Percentiles rank a stretch among this genome's conserved stretches.
Evolutionary conservation across 2,888 invertebrate genomes (phyloP).

Genomic region (Volucella bombylans): DNA sequence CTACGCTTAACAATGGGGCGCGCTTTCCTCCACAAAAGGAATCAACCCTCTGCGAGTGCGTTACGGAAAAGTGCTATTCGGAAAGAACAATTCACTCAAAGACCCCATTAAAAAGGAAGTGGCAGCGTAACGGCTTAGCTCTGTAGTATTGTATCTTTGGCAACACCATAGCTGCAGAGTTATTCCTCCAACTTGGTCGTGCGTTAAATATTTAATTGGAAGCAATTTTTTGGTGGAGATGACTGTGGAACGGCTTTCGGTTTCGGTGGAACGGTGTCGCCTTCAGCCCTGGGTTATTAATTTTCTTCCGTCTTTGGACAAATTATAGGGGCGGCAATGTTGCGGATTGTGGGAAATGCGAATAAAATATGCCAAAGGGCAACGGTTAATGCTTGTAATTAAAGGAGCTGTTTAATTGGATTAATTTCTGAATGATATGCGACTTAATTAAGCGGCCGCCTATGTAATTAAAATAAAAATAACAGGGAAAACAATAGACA

Average conservation of each 20-base stretch:
- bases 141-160: too few relatives aligned
- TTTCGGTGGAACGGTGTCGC: conserved; percentile 6
- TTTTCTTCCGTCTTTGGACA: conserved; percentile 38
- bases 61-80: conserved; percentile 7
- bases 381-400: conserved; percentile 51
- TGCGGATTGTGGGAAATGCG: conserved; percentile 15
- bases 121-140: neutral
- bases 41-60: neutral
- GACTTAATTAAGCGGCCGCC: conserved; percentile 46
- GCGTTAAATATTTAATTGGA: conserved; percentile 57
- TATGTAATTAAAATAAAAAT: conserved; percentile 16
- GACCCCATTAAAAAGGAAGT: conserved; percentile 12
- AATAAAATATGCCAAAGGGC: conserved; percentile 44
- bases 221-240: conserved; percentile 35
- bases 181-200: conserved; percentile 30
- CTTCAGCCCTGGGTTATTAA: conserved; percentile 30
- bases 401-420: conserved; percentile 64
- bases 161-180: too few relatives aligned
- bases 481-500: neutral
- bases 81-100: conserved; percentile 23
- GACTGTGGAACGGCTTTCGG: conserved; percentile 21
- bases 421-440: conserved; percentile 59
- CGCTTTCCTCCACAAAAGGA: conserved; percentile 14
- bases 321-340: conserved; percentile 27
- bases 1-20: conserved; percentile 9